Base-by-base conservation (phyloP, 2,888 invertebrate genomes). In the Litoditis marina region DNA sequence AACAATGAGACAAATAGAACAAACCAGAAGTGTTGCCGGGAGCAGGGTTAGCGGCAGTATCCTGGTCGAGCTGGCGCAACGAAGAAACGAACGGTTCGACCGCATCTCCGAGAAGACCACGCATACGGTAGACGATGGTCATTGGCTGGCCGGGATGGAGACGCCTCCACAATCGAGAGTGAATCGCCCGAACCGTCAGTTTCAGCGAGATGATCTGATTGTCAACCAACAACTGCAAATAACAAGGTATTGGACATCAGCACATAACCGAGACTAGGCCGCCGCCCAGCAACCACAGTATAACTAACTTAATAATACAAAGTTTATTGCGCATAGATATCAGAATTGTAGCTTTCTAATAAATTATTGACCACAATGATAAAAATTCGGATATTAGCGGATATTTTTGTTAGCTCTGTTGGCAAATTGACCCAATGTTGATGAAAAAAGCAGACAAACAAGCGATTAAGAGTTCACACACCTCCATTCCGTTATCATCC, bases 51-150 rank as follows among this genome's bases (percentile, higher is more conserved):
- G n/a, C n/a, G n/a, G n/a, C n/a, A n/a, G n/a, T n/a, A n/a, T n/a
- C n/a, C n/a, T n/a, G n/a, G n/a, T n/a, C n/a, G n/a, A n/a, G n/a
- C n/a, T n/a, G n/a, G n/a, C n/a, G n/a, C n/a, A n/a, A n/a, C n/a
- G n/a, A n/a, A n/a, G n/a, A n/a, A 13, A 96, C 92, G 84, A 98
- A 96, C 85, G 96, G 96, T 83, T 98, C 98, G 0, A 96, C 96
- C 0, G 96, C 98, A 85, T 98, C 98, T 1, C 96, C 98, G 8
- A 96, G 88, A 60, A 98, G 85, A 0, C 96, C 96, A 63, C 96
- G 88, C 95, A 98, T 96, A 51, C 98, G 89, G 85, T 98, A 98
- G 34, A 96, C 91, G 8, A 96, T 91, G 13, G 94, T 88, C 96
- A 98, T 96, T 0, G 94, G 91, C 83, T 94, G 42, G 2, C 63